Percentiles rank a stretch among this genome's conserved stretches.
Conservation (phyloP, 2,888 invertebrate genomes). For the Sinohyriopsis cumingii region DNA sequence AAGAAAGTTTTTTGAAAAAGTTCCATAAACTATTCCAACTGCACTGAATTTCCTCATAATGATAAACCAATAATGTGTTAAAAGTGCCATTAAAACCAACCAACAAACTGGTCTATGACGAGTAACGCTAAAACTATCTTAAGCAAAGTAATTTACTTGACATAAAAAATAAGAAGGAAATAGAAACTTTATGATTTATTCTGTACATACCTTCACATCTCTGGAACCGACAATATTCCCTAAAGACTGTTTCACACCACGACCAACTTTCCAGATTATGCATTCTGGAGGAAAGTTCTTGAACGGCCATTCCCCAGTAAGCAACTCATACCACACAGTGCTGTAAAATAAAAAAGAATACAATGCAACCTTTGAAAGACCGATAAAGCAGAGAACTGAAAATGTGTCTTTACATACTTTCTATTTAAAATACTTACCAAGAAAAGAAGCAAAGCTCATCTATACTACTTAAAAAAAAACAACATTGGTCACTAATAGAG, state of each 20-base stretch:
- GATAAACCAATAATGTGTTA: too few relatives aligned
- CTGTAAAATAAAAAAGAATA: conserved; percentile 74
- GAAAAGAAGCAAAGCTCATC: not conserved
- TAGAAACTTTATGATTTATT: too few relatives aligned
- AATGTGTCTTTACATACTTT: not conserved
- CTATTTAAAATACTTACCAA: not conserved
- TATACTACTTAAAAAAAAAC: not conserved
- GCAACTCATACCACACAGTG: conserved; percentile 98
- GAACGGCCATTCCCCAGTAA: conserved; percentile 97
- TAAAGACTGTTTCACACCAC: conserved; percentile 91
- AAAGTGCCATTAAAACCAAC: too few relatives aligned
- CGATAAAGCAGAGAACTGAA: not conserved
- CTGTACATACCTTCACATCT: conserved; percentile 88
- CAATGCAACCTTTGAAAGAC: too few relatives aligned
- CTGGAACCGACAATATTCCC: conserved; percentile 94
- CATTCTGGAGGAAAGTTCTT: conserved; percentile 94
- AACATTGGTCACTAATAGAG: too few relatives aligned
- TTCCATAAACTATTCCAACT: too few relatives aligned
- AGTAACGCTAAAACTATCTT: too few relatives aligned
- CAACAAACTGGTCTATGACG: too few relatives aligned
- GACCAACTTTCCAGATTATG: conserved; percentile 98
- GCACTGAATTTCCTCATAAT: too few relatives aligned
- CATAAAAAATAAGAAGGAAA: not conserved
- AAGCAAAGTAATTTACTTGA: too few relatives aligned
- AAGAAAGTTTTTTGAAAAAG: too few relatives aligned